Evolutionary conservation across 1,140 invertebrate species (phyloP).

Genomic region (Aradophagus sp.): DNA sequence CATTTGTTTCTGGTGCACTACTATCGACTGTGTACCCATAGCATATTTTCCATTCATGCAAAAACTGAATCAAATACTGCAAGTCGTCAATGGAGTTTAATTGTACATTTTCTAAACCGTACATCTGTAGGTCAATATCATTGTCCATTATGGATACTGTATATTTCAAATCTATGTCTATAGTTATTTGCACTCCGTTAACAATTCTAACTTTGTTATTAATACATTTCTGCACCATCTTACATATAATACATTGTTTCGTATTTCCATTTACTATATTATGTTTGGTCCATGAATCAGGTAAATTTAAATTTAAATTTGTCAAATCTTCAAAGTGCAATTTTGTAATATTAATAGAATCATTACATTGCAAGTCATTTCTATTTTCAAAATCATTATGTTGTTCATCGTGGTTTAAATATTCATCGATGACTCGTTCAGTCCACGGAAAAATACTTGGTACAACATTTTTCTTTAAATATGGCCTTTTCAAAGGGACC

Average conservation of each 20-base stretch:
- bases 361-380: too few relatives aligned
- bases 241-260: background rate
- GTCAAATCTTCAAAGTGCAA: background rate
- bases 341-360: background rate
- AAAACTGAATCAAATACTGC: background rate
- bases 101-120: background rate
- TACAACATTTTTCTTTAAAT: too few relatives aligned
- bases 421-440: too few relatives aligned
- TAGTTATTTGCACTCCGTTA: background rate
- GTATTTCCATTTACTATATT: background rate
- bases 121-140: background rate
- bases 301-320: background rate
- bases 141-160: constrained; percentile 1
- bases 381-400: too few relatives aligned
- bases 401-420: too few relatives aligned
- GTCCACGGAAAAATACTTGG: too few relatives aligned
- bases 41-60: constrained; percentile 5
- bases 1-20: background rate
- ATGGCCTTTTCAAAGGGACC: too few relatives aligned
- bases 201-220: background rate
- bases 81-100: background rate
- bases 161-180: background rate
- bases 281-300: background rate
- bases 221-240: background rate
- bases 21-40: background rate